These are phyloP conservation scores for Mustela nigripes DNA, from an alignment of 2,113 vertebrate species.

Conservation along the genomic window DNA sequence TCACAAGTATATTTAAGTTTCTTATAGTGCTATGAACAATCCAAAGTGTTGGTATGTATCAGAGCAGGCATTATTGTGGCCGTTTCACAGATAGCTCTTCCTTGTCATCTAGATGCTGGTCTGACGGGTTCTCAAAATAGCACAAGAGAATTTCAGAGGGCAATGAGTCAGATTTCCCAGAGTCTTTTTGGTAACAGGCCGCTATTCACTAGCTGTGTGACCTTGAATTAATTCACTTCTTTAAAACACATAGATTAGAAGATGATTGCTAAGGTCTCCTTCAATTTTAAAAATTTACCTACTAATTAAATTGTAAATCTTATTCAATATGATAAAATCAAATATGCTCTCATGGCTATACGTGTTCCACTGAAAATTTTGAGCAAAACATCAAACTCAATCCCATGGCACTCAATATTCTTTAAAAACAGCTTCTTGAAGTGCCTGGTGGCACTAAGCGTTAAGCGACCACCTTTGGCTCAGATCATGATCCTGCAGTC, in stretches of 20 bases:
- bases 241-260: not conserved
- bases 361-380: not conserved
- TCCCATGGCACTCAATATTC: not conserved
- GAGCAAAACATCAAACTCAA: not conserved
- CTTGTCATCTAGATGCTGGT: not conserved
- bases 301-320: not conserved
- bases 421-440: not conserved
- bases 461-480: too few species aligned
- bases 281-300: not conserved
- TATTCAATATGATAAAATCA: not conserved
- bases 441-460: too few species aligned
- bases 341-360: not conserved
- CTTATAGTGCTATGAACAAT: not conserved
- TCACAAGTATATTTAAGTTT: slow-evolving; percentile 14
- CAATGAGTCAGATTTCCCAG: not conserved
- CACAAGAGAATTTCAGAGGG: not conserved
- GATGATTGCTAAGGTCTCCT: not conserved
- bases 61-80: not conserved
- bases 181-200: not conserved
- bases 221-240: not conserved
- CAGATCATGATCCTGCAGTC: too few species aligned
- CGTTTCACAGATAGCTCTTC: not conserved
- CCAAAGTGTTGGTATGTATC: not conserved
- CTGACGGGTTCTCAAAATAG: not conserved
- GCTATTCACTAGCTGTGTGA: not conserved